phyloP scores from a whole-genome alignment of 1,140 invertebrate genomes.

The Magallana gigas region DNA sequence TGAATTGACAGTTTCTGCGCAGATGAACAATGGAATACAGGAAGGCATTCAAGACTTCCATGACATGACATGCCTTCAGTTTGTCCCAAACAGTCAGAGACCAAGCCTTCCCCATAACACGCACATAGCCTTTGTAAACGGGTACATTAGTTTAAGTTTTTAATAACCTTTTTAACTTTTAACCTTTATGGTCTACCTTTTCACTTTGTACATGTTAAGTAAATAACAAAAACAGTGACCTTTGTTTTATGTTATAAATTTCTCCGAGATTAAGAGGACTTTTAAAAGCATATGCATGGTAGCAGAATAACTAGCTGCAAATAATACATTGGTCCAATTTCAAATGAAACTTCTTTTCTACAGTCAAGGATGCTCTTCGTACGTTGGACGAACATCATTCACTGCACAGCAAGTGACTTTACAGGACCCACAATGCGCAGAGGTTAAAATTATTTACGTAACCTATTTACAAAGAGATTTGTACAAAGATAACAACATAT shows the following conservation, averaged over 20 bases:
- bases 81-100: background rate
- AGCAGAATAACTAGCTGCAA: too few relatives aligned
- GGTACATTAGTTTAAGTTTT: background rate
- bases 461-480: too few relatives aligned
- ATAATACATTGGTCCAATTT: too few relatives aligned
- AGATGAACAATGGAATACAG: background rate
- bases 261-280: too few relatives aligned
- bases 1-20: background rate
- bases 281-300: too few relatives aligned
- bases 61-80: conserved; percentile 9
- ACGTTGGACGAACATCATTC: background rate
- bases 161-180: too few relatives aligned
- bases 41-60: conserved; percentile 8
- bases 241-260: too few relatives aligned
- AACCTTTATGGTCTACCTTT: too few relatives aligned
- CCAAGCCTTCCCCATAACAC: conserved; percentile 14
- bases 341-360: background rate
- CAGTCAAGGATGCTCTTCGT: conserved; percentile 15
- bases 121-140: background rate
- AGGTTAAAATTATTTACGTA: background rate
- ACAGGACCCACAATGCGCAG: background rate
- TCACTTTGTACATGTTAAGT: too few relatives aligned
- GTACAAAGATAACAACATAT: too few relatives aligned
- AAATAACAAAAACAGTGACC: too few relatives aligned
- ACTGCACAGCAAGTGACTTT: background rate